Percentiles rank a stretch among this genome's conserved stretches.
Evolutionary conservation across 1,140 invertebrate genomes (phyloP).

Genomic region (Philopotamus ludificatus): DNA sequence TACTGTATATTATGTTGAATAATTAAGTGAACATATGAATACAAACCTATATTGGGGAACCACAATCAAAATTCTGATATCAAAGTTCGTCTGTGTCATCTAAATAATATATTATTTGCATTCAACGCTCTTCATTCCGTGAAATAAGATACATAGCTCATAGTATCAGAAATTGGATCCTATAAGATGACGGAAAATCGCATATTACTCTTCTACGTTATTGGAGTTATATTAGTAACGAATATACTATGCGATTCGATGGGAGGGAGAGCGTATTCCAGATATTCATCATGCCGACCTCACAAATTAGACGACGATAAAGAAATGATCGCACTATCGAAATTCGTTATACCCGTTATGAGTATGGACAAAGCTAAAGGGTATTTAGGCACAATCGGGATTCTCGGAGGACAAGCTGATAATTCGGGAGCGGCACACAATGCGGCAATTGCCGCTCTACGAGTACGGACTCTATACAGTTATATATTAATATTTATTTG

Average conservation of each 20-base stretch:
- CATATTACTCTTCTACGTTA: too few relatives aligned
- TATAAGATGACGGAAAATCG: too few relatives aligned
- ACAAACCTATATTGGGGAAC: too few relatives aligned
- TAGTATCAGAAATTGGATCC: too few relatives aligned
- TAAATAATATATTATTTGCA: too few relatives aligned
- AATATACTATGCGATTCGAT: background rate
- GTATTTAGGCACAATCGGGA: constrained; percentile 61
- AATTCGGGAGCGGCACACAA: constrained; percentile 79
- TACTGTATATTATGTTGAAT: too few relatives aligned
- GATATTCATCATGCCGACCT: background rate
- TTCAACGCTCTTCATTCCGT: too few relatives aligned
- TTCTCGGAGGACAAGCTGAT: constrained; percentile 72
- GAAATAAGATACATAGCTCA: too few relatives aligned
- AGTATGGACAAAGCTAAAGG: constrained; percentile 64
- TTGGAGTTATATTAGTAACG: too few relatives aligned
- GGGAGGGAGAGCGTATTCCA: background rate
- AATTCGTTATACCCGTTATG: background rate
- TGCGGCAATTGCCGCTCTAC: constrained; percentile 70
- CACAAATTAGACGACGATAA: background rate
- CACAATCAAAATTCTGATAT: too few relatives aligned
- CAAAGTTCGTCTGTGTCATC: too few relatives aligned
- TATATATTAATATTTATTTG: background rate
- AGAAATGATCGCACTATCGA: background rate
- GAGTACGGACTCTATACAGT: constrained; percentile 42
- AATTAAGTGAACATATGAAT: too few relatives aligned